Percentiles rank a stretch among this genome's conserved stretches.
Conservation (phyloP, 2,888 invertebrate genomes). For the Cephus rjabovi region DNA sequence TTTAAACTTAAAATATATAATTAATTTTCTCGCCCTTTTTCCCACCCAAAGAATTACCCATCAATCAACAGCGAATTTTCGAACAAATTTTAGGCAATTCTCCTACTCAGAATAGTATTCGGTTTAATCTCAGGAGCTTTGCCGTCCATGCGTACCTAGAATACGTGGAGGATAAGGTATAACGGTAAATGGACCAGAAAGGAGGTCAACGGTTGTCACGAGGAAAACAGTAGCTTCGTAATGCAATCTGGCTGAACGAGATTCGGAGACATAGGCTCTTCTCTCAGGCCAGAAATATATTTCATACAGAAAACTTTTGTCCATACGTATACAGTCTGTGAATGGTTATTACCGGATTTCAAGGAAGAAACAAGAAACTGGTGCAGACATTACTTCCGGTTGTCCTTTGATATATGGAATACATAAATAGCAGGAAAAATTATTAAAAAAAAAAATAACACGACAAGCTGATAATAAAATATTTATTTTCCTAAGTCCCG, state of each 20-base stretch:
- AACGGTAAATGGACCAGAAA: conserved; percentile 3
- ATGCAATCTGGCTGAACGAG: not conserved
- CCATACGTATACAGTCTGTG: not conserved
- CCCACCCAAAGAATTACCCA: not conserved
- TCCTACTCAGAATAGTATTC: not conserved
- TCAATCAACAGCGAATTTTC: not conserved
- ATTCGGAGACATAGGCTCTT: not conserved
- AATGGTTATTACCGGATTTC: not conserved
- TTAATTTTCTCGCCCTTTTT: not conserved
- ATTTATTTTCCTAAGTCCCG: not conserved
- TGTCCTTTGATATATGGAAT: not conserved
- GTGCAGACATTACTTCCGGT: not conserved
- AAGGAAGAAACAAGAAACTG: not conserved
- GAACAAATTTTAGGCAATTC: not conserved
- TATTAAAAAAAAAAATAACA: not conserved
- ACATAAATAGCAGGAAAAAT: not conserved
- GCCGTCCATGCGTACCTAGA: not conserved
- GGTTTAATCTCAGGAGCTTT: not conserved
- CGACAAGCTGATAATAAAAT: not conserved
- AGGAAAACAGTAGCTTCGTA: not conserved
- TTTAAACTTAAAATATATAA: not conserved
- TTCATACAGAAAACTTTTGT: not conserved
- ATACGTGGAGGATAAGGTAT: not conserved
- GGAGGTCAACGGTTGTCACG: conserved; percentile 2
- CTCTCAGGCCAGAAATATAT: not conserved